These are phyloP conservation scores for Drosophila meridionalis DNA, from an alignment of 2,888 invertebrate genomes.

Conservation along the genomic window DNA sequence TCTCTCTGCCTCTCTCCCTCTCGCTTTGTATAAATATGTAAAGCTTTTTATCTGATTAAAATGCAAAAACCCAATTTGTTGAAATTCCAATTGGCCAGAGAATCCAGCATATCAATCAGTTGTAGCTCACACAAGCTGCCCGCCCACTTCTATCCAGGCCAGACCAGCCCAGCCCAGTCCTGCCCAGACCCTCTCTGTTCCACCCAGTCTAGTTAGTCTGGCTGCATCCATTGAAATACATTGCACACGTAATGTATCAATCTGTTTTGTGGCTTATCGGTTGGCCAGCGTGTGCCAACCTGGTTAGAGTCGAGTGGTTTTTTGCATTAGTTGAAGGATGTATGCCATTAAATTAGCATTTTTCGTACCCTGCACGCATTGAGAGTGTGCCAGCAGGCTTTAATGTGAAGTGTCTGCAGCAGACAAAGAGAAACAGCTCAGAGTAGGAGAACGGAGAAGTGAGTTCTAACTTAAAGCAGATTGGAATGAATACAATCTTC, in stretches of 20 bases:
- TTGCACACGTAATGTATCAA: constrained; percentile 77
- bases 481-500: not conserved
- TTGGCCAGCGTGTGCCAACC: constrained; percentile 11
- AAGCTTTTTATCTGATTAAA: constrained; percentile 78
- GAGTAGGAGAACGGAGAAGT: too few species aligned
- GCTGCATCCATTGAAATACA: constrained; percentile 53
- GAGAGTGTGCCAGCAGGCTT: not conserved
- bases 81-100: constrained; percentile 60
- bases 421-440: not conserved
- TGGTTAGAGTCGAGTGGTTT: constrained; percentile 23
- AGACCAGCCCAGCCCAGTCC: constrained; percentile 7
- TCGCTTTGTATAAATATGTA: constrained; percentile 36
- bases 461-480: too few species aligned
- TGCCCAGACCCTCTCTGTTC: not conserved
- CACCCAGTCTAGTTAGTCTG: constrained; percentile 15
- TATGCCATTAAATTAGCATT: constrained; percentile 60
- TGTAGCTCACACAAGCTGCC: constrained; percentile 1
- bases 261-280: constrained; percentile 69
- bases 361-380: constrained; percentile 1
- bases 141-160: constrained; percentile 5
- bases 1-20: not conserved
- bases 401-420: not conserved
- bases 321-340: constrained; percentile 42
- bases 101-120: constrained; percentile 71
- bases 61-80: constrained; percentile 74